Evolutionary conservation across 2,797 vertebrate genomes (phyloP).

Genomic region (Sciurus carolinensis): DNA sequence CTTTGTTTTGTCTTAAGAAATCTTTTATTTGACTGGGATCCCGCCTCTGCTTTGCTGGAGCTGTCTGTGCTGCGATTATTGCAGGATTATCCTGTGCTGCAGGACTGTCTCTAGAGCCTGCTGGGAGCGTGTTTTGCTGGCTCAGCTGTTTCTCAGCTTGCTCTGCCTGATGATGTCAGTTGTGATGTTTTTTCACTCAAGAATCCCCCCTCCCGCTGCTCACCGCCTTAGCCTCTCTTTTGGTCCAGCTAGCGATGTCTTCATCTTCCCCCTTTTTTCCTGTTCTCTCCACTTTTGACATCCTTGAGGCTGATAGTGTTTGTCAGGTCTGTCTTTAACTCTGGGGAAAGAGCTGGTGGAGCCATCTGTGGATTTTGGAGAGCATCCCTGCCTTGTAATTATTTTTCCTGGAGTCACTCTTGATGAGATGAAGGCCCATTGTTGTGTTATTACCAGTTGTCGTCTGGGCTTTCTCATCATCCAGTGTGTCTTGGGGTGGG

Average conservation of each 20-base stretch:
- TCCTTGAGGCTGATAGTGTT: constrained; percentile 79
- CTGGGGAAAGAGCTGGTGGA: constrained; percentile 63
- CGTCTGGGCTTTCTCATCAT: constrained; percentile 55
- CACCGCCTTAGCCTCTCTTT: constrained; percentile 66
- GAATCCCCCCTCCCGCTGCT: constrained; percentile 66
- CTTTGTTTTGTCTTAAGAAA: constrained; percentile 50
- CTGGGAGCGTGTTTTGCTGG: constrained; percentile 74
- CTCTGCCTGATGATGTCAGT: constrained; percentile 70
- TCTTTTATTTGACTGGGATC: constrained; percentile 22
- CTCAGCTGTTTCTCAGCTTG: constrained; percentile 68
- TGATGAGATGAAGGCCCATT: constrained; percentile 67
- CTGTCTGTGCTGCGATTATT: constrained; percentile 70
- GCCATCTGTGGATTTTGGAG: constrained; percentile 74
- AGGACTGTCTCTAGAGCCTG: constrained; percentile 61
- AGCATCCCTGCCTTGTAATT: constrained; percentile 70
- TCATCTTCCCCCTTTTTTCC: constrained; percentile 74
- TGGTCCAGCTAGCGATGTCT: constrained; percentile 79
- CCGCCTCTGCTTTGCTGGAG: background rate
- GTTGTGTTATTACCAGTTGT: constrained; percentile 65
- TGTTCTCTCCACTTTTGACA: constrained; percentile 74
- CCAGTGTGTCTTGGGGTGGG: background rate
- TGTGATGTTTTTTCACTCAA: constrained; percentile 77
- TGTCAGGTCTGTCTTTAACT: constrained; percentile 77
- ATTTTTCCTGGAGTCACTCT: constrained; percentile 74
- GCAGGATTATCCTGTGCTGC: constrained; percentile 42